Evolutionary conservation across 2,797 vertebrate genomes (phyloP).

Genomic region (Molossus molossus): DNA sequence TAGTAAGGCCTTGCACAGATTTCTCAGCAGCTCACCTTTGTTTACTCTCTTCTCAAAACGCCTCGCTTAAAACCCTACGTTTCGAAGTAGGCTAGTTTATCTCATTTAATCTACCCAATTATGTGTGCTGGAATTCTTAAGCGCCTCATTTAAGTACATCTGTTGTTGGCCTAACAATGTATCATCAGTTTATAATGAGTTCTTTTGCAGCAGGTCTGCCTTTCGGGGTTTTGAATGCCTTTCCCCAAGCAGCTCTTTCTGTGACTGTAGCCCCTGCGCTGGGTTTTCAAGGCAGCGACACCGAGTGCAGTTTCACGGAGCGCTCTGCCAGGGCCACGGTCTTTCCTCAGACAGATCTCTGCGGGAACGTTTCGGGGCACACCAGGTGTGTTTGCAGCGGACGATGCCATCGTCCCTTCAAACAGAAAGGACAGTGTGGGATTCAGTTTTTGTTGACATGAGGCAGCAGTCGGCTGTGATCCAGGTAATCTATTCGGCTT

Average conservation of each 20-base stretch:
- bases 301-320: not conserved
- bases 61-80: not conserved
- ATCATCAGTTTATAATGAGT: accelerated
- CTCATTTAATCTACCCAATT: not conserved
- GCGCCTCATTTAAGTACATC: accelerated
- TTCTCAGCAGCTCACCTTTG: not conserved
- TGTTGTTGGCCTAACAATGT: accelerated
- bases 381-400: accelerated
- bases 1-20: not conserved
- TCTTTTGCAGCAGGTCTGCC: not conserved
- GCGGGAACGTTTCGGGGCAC: not conserved
- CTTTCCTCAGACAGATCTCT: too few species aligned
- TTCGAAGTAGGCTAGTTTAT: not conserved
- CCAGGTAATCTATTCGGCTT: not conserved
- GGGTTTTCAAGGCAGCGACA: not conserved
- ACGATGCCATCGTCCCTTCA: not conserved
- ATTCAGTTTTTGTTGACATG: not conserved
- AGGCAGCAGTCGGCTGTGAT: too few species aligned
- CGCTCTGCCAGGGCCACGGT: too few species aligned
- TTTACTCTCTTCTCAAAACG: not conserved
- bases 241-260: not conserved
- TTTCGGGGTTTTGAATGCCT: accelerated
- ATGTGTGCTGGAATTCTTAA: accelerated
- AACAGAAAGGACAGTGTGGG: accelerated
- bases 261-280: accelerated